phyloP scores from a whole-genome alignment of 2,113 vertebrate genomes.

The Macrotis lagotis region DNA sequence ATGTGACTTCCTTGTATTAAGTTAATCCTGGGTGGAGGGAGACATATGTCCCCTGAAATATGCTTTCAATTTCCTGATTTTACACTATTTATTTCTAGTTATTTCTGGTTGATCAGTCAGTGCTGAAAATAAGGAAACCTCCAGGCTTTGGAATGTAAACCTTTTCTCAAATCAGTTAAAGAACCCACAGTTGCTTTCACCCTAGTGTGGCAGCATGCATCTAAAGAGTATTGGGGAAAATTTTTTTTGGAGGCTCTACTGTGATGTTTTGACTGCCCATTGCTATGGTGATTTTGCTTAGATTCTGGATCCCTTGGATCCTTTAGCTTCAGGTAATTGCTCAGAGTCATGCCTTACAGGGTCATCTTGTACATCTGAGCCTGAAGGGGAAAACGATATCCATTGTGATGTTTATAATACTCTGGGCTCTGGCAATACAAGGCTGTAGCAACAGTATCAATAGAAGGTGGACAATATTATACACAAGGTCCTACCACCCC shows the following conservation, averaged over 20 bases:
- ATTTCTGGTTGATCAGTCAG: neutral
- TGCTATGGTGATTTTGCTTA: neutral
- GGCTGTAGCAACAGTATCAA: slow-evolving; percentile 1
- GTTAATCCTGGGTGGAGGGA: neutral
- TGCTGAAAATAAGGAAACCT: neutral
- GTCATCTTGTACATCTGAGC: neutral
- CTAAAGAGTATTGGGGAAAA: neutral
- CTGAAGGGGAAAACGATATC: slow-evolving; percentile 1
- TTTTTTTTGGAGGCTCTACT: neutral
- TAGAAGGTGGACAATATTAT: slow-evolving; percentile 6
- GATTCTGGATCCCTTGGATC: neutral
- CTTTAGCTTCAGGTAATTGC: neutral
- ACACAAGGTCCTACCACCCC: slow-evolving; percentile 13
- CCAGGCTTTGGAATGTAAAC: neutral
- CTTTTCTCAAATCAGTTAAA: neutral
- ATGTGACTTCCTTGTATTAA: neutral
- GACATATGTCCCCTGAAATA: neutral
- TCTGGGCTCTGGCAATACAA: slow-evolving; percentile 23
- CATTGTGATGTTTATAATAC: neutral
- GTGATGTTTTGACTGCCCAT: neutral
- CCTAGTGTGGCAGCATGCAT: neutral
- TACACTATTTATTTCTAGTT: slow-evolving; percentile 2
- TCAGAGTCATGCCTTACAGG: neutral
- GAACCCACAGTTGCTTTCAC: slow-evolving; percentile 1
- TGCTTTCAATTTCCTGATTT: neutral